A percentile compares a stretch with the other conserved stretches of the same genome.
phyloP scores from a whole-genome alignment of 2,113 vertebrate genomes.

The Clarias macrocephalus region DNA sequence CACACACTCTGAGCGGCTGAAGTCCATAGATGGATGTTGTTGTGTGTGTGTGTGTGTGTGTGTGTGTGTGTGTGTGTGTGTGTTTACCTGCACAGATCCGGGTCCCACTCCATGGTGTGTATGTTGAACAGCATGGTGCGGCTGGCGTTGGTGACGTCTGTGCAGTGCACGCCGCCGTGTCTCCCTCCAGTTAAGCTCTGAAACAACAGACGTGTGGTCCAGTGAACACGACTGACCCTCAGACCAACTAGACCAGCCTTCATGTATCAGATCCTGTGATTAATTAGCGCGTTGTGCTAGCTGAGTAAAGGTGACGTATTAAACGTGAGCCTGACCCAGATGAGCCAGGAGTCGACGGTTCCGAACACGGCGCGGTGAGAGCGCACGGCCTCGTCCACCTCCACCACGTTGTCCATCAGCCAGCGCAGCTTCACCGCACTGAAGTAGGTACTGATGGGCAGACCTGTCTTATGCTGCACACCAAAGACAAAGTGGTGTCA shows the following conservation, averaged over 20 bases:
- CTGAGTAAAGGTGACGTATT: neutral
- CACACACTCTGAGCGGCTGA: no score
- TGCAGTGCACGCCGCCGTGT: slow-evolving; percentile 87
- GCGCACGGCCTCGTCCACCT: slow-evolving; percentile 75
- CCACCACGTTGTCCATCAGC: slow-evolving; percentile 88
- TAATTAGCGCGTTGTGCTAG: neutral
- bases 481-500: neutral
- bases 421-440: slow-evolving; percentile 94
- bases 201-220: neutral
- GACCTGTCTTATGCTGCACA: slow-evolving; percentile 86
- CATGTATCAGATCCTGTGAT: neutral
- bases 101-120: slow-evolving; percentile 91
- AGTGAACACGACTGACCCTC: neutral
- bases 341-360: slow-evolving; percentile 96
- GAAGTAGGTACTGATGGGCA: slow-evolving; percentile 97
- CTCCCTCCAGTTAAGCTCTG: slow-evolving; percentile 90
- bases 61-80: neutral
- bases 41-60: neutral
- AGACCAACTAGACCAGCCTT: neutral
- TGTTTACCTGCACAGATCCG: slow-evolving; percentile 87
- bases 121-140: slow-evolving; percentile 98
- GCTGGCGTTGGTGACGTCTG: slow-evolving; percentile 95
- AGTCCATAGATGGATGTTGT: no score
- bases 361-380: slow-evolving; percentile 85
- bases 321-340: slow-evolving; percentile 75